Conservation (phyloP, 2,113 vertebrate species). For the Onychostruthus taczanowskii region DNA sequence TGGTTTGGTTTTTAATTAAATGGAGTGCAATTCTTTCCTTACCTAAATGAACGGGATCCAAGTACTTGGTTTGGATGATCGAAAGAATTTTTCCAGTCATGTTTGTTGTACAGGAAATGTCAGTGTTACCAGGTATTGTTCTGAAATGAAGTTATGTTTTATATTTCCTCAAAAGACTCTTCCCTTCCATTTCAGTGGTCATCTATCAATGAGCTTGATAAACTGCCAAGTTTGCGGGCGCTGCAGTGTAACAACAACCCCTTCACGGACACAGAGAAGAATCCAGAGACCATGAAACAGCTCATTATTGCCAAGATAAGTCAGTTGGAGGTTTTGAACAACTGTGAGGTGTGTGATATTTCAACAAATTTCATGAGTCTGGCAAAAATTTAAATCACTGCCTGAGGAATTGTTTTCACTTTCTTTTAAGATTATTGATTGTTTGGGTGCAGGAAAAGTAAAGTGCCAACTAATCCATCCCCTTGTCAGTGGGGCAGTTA, state of each 20-base stretch:
- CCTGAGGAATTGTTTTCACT: neutral
- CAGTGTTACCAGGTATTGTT: neutral
- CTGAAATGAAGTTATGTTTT: neutral
- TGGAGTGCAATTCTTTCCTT: neutral
- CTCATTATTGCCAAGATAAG: constrained; percentile 85
- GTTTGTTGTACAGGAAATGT: neutral
- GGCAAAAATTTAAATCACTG: neutral
- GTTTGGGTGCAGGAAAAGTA: neutral
- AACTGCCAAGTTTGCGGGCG: constrained; percentile 75
- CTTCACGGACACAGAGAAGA: constrained; percentile 74
- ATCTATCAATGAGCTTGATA: constrained; percentile 88
- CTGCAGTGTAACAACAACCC: constrained; percentile 81
- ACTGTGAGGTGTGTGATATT: constrained; percentile 66
- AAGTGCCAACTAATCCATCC: neutral
- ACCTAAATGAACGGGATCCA: neutral
- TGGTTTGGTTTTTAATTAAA: neutral
- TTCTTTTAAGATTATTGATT: neutral
- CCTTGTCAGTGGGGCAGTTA: neutral
- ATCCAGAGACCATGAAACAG: constrained; percentile 75
- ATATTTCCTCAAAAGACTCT: neutral
- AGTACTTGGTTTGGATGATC: neutral
- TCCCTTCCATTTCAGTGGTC: constrained; percentile 79
- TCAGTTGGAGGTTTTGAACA: constrained; percentile 78
- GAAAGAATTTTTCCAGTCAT: neutral
- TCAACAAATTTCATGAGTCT: neutral